phyloP scores from a whole-genome alignment of 1,140 invertebrate species.

The Adoxophyes honmai region DNA sequence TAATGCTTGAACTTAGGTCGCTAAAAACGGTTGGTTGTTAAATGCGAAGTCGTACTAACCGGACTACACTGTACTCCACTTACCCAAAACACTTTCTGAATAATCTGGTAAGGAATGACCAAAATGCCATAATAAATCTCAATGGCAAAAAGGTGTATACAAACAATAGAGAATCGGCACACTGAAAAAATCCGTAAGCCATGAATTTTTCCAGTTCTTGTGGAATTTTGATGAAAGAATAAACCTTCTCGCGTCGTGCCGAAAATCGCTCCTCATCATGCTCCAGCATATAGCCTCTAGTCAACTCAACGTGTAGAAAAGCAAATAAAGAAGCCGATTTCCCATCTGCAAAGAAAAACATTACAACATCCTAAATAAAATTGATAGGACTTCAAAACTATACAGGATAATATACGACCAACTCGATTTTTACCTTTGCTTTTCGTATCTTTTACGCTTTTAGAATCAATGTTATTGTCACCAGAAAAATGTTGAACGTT shows the following conservation, averaged over 20 bases:
- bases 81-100: conserved; percentile 86
- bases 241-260: conserved; percentile 95
- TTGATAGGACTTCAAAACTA: not conserved
- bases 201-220: conserved; percentile 95
- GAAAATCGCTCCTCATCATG: conserved; percentile 96
- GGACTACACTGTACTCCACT: conserved; percentile 29
- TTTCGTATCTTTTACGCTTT: conserved; percentile 52
- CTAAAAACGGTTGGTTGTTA: no score
- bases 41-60: no score
- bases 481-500: conserved; percentile 49
- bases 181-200: conserved; percentile 97
- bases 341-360: conserved; percentile 44
- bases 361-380: not conserved
- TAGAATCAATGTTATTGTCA: conserved; percentile 44
- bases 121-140: conserved; percentile 91
- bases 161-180: conserved; percentile 98
- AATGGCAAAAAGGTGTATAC: conserved; percentile 98
- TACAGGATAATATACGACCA: not conserved
- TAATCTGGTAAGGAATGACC: conserved; percentile 85
- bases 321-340: conserved; percentile 80
- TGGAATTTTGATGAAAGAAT: conserved; percentile 98
- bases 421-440: conserved; percentile 44
- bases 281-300: conserved; percentile 93
- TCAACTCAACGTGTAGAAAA: conserved; percentile 93
- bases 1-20: no score